phyloP scores from a whole-genome alignment of 2,113 vertebrate genomes.

The Suricata suricatta region DNA sequence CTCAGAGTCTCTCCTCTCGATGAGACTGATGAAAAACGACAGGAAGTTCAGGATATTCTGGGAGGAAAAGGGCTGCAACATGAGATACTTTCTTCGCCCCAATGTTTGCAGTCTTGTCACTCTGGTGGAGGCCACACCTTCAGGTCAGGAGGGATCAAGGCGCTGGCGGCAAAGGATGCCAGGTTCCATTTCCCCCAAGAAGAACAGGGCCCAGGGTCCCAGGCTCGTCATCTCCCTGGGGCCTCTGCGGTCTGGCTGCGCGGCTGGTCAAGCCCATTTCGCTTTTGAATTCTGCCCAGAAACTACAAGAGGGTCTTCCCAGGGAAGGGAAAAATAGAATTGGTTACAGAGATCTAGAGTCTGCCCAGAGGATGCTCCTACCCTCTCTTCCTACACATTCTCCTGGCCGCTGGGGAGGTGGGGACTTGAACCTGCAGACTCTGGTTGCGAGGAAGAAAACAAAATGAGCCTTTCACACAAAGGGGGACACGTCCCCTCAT shows the following conservation, averaged over 20 bases:
- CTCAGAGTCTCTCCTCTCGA: slow-evolving; percentile 34
- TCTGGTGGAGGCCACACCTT: slow-evolving; percentile 30
- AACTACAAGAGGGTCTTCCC: not conserved
- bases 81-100: slow-evolving; percentile 16
- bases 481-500: not conserved
- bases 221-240: not conserved
- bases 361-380: not conserved
- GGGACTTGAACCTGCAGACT: not conserved
- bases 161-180: not conserved
- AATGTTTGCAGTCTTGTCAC: slow-evolving; percentile 48
- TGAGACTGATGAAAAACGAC: not conserved
- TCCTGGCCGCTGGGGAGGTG: not conserved
- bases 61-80: slow-evolving; percentile 15
- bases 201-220: not conserved
- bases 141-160: not conserved
- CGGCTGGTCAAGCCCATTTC: not conserved
- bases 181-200: not conserved
- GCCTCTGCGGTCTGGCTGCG: not conserved
- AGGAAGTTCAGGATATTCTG: slow-evolving; percentile 53
- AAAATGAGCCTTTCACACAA: not conserved
- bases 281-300: not conserved
- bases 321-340: not conserved
- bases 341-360: not conserved
- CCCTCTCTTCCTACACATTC: not conserved
- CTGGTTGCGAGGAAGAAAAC: too few species aligned